Evolutionary conservation across 2,888 invertebrate genomes (phyloP), one percentile per base, ranked within the genome.

Genomic region (Tinea pellionella): DNA sequence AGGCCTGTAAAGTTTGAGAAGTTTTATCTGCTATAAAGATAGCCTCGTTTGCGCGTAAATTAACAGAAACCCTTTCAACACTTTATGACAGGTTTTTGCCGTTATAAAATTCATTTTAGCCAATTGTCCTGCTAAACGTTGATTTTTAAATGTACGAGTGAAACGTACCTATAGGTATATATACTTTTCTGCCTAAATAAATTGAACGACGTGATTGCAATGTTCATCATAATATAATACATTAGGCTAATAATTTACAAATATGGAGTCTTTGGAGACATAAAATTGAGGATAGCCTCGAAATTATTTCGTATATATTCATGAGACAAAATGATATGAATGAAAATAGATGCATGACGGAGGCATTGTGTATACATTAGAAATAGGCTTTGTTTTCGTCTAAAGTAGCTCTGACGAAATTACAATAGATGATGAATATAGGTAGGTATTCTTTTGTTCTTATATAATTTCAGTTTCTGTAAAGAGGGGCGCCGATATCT

Each of bases 251-350:
- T 51, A 53, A 24, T 24, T 53, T 11, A 53, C 53, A 53, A 53
- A 53, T 53, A 53, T 53, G 18, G n/a, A n/a, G 9, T 12, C 12
- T 18, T 24, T 24, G 12, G n/a, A 12, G 13, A 57, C 32, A 57
- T 55, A 55, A 29, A 55, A 55, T 32, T 57, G 57, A 12, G 57
- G 57, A 15, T 29, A 57, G 57, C 30, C 16, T 55, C 24, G 29
- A 70, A 75, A 68, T 68, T 73, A 72, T 71, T 68, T 68, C 66
- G 74, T 75, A 77, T 70, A 73, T 79, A 78, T 79, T 78, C 77
- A 79, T 77, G 73, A 74, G 66, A 70, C 66, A 69, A 68, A 75
- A 77, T 4, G 16, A 72, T 75, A 75, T 76, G 69, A 74, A 74
- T 75, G 74, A 72, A 57, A 57, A 73, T 68, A 68, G 63, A 67